Evolutionary conservation across 1,140 invertebrate species (phyloP).

Genomic region (Tetramorium alpestre): DNA sequence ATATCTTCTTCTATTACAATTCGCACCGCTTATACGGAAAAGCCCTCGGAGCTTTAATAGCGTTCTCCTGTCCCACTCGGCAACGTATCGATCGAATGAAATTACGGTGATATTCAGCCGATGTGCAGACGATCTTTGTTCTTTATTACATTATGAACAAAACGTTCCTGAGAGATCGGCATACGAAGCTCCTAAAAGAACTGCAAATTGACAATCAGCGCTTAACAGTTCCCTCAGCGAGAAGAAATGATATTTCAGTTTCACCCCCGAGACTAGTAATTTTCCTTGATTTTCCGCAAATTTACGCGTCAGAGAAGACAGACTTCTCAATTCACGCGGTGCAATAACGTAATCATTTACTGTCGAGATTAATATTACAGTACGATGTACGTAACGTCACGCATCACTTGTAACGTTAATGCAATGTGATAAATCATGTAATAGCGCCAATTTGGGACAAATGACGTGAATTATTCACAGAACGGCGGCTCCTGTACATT

Average conservation of each 20-base stretch:
- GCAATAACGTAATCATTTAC: slow-evolving; percentile 27
- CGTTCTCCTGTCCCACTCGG: slow-evolving; percentile 49
- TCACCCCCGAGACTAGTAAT: neutral
- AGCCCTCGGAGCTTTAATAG: slow-evolving; percentile 64
- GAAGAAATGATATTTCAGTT: slow-evolving; percentile 6
- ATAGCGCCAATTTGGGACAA: slow-evolving; percentile 8
- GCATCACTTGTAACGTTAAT: slow-evolving; percentile 17
- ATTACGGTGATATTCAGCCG: slow-evolving; percentile 46
- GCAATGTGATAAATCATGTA: slow-evolving; percentile 5
- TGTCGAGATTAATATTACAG: neutral
- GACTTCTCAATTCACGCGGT: neutral
- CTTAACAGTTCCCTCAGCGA: neutral
- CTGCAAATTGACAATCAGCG: neutral
- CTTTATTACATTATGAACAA: slow-evolving; percentile 25
- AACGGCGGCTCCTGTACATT: neutral
- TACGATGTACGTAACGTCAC: slow-evolving; percentile 3
- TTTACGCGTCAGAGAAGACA: neutral
- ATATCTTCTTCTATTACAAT: slow-evolving; percentile 26
- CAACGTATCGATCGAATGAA: slow-evolving; percentile 53
- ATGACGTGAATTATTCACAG: slow-evolving; percentile 26
- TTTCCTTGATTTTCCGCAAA: slow-evolving; percentile 20
- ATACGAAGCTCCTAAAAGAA: slow-evolving; percentile 6
- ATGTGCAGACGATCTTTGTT: slow-evolving; percentile 4
- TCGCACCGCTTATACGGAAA: slow-evolving; percentile 23
- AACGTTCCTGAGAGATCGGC: neutral